Conservation (phyloP, 2,113 vertebrate genomes). For the Notechis scutatus region DNA sequence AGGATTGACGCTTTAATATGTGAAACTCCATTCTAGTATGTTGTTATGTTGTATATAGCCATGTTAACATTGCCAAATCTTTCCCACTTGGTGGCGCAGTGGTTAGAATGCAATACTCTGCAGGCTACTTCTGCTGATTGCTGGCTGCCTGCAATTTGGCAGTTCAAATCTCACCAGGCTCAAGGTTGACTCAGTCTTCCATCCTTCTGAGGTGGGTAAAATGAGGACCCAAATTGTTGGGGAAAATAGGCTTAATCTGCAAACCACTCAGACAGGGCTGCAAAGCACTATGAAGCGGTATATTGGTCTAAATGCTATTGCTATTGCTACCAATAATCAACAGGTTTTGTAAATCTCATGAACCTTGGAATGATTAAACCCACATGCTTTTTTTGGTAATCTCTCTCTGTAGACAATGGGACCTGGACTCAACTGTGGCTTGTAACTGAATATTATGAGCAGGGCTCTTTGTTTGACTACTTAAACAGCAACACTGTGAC, state of each 20-base stretch:
- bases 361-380: background rate
- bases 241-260: no score
- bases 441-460: constrained; percentile 95
- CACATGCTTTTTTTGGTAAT: background rate
- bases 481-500: constrained; percentile 88
- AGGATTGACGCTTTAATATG: background rate
- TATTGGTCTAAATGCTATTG: no score
- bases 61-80: background rate
- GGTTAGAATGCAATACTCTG: no score
- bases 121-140: no score
- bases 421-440: constrained; percentile 99
- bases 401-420: constrained; percentile 80
- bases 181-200: no score
- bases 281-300: no score
- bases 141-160: no score
- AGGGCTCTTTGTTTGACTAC: constrained; percentile 94
- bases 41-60: background rate
- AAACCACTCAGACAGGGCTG: no score
- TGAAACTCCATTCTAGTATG: background rate
- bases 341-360: background rate
- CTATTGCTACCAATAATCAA: background rate
- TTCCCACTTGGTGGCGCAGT: no score
- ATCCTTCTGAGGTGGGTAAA: no score
- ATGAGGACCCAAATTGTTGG: no score
- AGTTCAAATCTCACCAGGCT: no score